Base-by-base conservation (phyloP, 1,140 invertebrate species). In the Adelges cooleyi region DNA sequence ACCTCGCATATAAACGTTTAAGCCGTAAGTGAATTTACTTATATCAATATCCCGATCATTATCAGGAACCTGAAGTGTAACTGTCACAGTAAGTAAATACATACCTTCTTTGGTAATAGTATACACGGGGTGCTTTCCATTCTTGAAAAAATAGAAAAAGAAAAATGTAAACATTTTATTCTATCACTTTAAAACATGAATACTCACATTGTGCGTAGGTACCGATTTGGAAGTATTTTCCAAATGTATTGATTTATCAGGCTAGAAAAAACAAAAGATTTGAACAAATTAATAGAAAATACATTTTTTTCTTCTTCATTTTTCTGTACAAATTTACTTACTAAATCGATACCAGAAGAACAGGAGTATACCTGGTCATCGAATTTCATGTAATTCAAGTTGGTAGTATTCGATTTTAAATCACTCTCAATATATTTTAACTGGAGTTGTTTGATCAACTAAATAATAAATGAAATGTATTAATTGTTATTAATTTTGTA, bases 1-100 rank as follows among this genome's bases (percentile, higher is more conserved):
- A 25, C 80, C 81, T 69, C 79, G 77, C 78, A 88, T 84, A 72
- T 83, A 80, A 62, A 86, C 76, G 46, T 83, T 77, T 9, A 85
- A 78, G 38, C 73, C 70, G 10, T 81, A 78, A 53, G 70, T 74
- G 70, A 80, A 82, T 23, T 59, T 11, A 15, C 69, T 66, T 9
- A 25, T 10, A 29, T 68, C 67, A 1, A 36, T 52, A 20, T 46
- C n/a, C 11, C 27, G 18, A 4, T 38, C 46, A 20, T 25, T 17
- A 48, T 42, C 3, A 20, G 11, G 48, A 25, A 22, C 10, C 44
- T 67, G 51, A 9, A 36, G 65, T 6, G 66, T 20, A 15, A 79
- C 73, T 22, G 70, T 70, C 20, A 82, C 68, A 25, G 74, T 75
- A 29, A 83, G 70, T 48, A 79, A 74, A 67, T 82, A 83, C 33